A percentile compares a stretch with the other conserved stretches of the same genome.
Conservation (phyloP, 2,888 invertebrate genomes). For the Darwinula stevensoni region DNA sequence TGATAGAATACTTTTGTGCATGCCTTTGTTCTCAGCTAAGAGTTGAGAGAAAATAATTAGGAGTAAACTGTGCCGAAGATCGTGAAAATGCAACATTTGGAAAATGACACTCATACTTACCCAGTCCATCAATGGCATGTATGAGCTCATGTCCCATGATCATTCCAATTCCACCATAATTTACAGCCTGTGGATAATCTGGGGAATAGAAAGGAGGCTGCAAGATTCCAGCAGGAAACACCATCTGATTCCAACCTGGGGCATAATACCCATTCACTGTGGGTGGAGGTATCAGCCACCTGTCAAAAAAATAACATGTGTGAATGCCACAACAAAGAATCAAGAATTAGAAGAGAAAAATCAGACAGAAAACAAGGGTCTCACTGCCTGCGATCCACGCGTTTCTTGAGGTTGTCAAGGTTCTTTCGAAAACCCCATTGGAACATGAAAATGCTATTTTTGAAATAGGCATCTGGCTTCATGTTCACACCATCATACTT, state of each 20-base stretch:
- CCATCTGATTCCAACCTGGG: slow-evolving; percentile 78
- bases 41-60: too few relatives aligned
- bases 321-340: too few relatives aligned
- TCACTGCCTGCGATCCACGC: too few relatives aligned
- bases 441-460: too few relatives aligned
- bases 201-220: slow-evolving; percentile 81
- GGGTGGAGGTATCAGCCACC: slow-evolving; percentile 56
- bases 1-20: too few relatives aligned
- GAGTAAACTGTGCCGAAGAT: too few relatives aligned
- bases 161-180: slow-evolving; percentile 90
- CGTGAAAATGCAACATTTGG: too few relatives aligned
- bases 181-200: slow-evolving; percentile 57
- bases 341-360: neutral
- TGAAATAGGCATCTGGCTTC: slow-evolving; percentile 40
- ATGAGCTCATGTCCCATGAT: slow-evolving; percentile 93
- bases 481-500: slow-evolving; percentile 47
- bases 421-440: too few relatives aligned
- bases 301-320: slow-evolving; percentile 16
- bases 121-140: slow-evolving; percentile 87
- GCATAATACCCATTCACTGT: slow-evolving; percentile 88
- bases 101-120: slow-evolving; percentile 14
- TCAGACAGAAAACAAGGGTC: too few relatives aligned
- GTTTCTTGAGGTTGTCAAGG: too few relatives aligned
- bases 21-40: too few relatives aligned
- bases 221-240: slow-evolving; percentile 84